Evolutionary conservation across 2,888 invertebrate species (phyloP), one percentile per base, ranked within the genome.

Genomic region (Podabrus alpinus): DNA sequence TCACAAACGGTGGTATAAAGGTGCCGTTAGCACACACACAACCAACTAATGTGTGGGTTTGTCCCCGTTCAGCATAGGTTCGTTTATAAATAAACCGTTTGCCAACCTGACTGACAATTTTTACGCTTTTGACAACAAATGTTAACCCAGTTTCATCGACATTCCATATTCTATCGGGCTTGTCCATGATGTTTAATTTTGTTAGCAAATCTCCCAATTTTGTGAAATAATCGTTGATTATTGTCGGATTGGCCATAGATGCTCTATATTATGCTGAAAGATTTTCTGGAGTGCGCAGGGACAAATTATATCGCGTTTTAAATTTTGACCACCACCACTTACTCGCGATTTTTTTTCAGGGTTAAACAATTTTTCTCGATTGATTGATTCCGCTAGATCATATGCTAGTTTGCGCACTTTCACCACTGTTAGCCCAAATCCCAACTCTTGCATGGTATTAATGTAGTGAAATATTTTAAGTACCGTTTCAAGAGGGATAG

Each of bases 141-240:
- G 59, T 15, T 10, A 73, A 17, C 2, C 69, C 73, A 69, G 69
- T 73, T 69, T 73, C 66, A 61, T 73, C 69, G 9, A 59, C 45
- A 15, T 73, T 69, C 69, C 66, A 73, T 1, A 69, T 9, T 7
- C 66, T 45, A 21, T 16, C 11, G 0, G 59, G 59, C 69, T 59
- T 59, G 64, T 69, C 66, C 11, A 66, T 64, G 11, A 73, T 73
- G 59, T 24, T 69, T 17, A 73, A 45, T 59, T 59, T 59, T 62
- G 5, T 19, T 11, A 69, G 17, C n/a, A 73, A 15, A 64, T 45
- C n/a, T 17, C 68, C 17, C 45, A 72, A 13, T 16, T 72, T 68
- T 45, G 17, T 0, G 4, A 19, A 69, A 59, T 59, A 73, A 24
- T 73, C 19, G 13, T n/a, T n/a, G n/a, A n/a, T n/a, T n/a, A n/a